Conservation (phyloP, 2,888 invertebrate genomes). For the Mythimna impura region DNA sequence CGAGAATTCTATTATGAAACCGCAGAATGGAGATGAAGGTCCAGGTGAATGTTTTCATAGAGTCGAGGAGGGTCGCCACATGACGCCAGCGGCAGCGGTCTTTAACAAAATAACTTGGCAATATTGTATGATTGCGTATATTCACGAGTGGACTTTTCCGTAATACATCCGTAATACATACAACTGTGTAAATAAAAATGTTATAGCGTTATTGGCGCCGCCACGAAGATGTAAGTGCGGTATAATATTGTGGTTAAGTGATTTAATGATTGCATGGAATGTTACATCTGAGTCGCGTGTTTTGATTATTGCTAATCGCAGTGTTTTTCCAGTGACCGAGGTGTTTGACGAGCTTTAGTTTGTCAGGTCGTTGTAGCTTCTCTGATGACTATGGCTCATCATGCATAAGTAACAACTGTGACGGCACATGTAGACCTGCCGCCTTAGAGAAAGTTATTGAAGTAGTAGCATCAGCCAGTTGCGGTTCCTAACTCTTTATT, state of each 20-base stretch:
- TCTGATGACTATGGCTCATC: not conserved
- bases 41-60: conserved; percentile 14
- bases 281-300: conserved; percentile 4
- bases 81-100: not conserved
- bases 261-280: conserved; percentile 16
- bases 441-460: conserved; percentile 22
- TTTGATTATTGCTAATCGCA: not conserved
- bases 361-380: not conserved
- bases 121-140: not conserved
- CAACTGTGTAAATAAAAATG: conserved; percentile 13
- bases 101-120: not conserved
- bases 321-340: conserved; percentile 21
- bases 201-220: conserved; percentile 11
- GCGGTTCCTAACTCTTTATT: conserved; percentile 10
- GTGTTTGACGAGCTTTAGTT: not conserved
- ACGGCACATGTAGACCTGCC: not conserved
- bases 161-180: not conserved
- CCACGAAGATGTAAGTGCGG: conserved; percentile 3
- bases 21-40: conserved; percentile 24
- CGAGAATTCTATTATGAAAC: conserved; percentile 39
- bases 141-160: conserved; percentile 4
- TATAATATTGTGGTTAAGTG: not conserved
- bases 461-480: not conserved
- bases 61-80: not conserved
- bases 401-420: not conserved